Evolutionary conservation across 2,113 vertebrate genomes (phyloP), one percentile per base, ranked within the genome.

Genomic region (Rhodinocichla rosea): DNA sequence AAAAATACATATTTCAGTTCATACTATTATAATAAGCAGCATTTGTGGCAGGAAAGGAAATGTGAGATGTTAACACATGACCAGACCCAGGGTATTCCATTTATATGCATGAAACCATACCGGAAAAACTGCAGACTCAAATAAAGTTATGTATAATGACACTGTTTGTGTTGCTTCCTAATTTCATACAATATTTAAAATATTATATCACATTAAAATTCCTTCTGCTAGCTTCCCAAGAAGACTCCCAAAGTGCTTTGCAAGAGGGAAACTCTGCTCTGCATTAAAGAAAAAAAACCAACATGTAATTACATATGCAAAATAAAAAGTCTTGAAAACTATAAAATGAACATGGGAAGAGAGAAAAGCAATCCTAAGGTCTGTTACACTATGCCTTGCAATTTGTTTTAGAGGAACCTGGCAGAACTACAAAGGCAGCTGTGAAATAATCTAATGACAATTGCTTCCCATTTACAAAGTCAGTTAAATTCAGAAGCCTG

Each of bases 21-120:
- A 78, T 90, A 52, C 57, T 92, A 95, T 96, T 96, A 95, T 93
- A 97, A 95, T 97, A 92, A 92, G 76, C 50, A 92, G 24, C 5
- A 82, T 79, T 94, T 91, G 96, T 90, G 91, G 79, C 75, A 97
- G 95, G 92, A 94, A 96, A 90, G 71, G 92, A 90, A 97, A 96
- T 91, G 56, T 91, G 91, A 96, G 94, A 95, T 77, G 45, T 89
- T 96, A 97, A 87, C 87, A 96, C 68, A 85, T 47, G 76, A 83
- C 86, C 64, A 92, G 86, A 93, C 64, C 14, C 44, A 44, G 76
- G 20, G 28, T 95, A 94, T 94, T 97, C 78, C 74, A 96, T 94
- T 95, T 95, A 94, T 75, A 88, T 83, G 78, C 84, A 83, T 95
- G 84, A 92, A 97, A 95, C 92, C 92, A 57, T 96, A 94, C 52